Conservation (phyloP, 2,113 vertebrate genomes). For the Gymnogyps californianus region DNA sequence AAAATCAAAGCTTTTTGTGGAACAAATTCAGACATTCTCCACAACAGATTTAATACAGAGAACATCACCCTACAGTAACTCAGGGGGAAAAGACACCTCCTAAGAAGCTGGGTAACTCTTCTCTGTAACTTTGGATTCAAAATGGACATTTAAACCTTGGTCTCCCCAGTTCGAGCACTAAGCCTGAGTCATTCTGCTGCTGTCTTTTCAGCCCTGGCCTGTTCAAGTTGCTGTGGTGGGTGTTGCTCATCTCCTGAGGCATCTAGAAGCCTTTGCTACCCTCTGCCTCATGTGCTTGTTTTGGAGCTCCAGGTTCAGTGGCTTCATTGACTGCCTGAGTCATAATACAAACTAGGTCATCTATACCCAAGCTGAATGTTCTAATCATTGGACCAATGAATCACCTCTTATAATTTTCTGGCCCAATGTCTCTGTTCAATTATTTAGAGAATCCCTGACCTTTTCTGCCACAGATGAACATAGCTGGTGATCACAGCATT, state of each 20-base stretch:
- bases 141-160: neutral
- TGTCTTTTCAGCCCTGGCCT: neutral
- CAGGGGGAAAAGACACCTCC: neutral
- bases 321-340: neutral
- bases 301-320: neutral
- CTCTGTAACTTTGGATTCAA: neutral
- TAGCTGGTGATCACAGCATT: neutral
- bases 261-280: neutral
- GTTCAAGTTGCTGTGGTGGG: neutral
- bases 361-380: neutral
- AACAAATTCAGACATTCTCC: neutral
- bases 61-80: neutral
- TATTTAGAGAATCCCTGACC: constrained; percentile 24
- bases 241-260: neutral
- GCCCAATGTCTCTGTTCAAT: constrained; percentile 20
- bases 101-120: neutral
- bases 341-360: neutral
- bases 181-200: neutral
- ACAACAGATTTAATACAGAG: neutral
- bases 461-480: neutral
- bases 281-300: neutral
- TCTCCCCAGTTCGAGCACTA: accelerated
- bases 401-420: constrained; percentile 24
- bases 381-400: constrained; percentile 16
- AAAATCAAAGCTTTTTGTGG: neutral